phyloP scores from a whole-genome alignment of 2,888 invertebrate genomes.

The Pseudoips prasinana region DNA sequence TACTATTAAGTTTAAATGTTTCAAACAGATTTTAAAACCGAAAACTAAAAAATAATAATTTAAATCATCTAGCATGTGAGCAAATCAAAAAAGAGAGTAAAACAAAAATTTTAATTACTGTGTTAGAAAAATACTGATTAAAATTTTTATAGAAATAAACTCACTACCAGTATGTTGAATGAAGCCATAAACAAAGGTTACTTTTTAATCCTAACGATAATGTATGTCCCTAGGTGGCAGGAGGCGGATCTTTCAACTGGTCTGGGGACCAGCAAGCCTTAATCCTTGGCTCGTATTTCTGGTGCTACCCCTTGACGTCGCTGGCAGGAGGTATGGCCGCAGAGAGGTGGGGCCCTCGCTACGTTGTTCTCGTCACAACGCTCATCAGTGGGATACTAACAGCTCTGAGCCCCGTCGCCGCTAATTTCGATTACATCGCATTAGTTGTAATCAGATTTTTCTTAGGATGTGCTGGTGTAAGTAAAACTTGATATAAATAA shows the following conservation, averaged over 20 bases:
- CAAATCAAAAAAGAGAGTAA: no score
- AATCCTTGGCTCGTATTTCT: slow-evolving; percentile 86
- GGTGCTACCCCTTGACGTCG: slow-evolving; percentile 86
- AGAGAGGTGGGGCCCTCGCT: slow-evolving; percentile 84
- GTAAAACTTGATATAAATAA: no score
- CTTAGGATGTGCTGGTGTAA: slow-evolving; percentile 84
- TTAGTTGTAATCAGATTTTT: slow-evolving; percentile 82
- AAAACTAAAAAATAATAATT: no score
- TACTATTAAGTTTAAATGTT: no score
- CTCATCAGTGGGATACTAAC: slow-evolving; percentile 80
- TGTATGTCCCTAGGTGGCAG: slow-evolving; percentile 34
- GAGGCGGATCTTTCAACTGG: slow-evolving; percentile 77
- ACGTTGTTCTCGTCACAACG: slow-evolving; percentile 80
- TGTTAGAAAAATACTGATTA: no score
- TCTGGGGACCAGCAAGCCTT: slow-evolving; percentile 82
- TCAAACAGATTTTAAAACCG: no score
- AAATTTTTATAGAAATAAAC: no score
- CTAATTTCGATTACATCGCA: slow-evolving; percentile 77
- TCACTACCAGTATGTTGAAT: no score
- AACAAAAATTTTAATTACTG: no score
- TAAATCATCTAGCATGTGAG: no score
- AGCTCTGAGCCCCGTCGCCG: slow-evolving; percentile 82
- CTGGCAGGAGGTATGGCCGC: slow-evolving; percentile 85
- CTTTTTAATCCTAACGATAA: no score
- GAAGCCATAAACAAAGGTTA: no score